Base-by-base conservation (phyloP, 2,888 invertebrate species). In the Perithous albicinctus region DNA sequence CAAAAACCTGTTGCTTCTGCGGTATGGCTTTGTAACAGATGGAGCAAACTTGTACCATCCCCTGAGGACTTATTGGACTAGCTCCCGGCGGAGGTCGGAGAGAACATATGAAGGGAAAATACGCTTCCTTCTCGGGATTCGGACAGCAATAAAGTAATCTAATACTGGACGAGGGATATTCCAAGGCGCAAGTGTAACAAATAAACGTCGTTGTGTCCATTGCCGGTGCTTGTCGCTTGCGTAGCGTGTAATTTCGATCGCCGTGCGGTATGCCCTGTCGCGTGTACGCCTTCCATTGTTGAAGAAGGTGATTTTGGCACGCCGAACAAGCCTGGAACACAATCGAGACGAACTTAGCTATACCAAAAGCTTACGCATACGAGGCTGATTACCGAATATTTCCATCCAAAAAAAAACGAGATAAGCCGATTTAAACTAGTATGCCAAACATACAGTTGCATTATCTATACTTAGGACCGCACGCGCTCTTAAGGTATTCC, bases 31-130 rank as follows among this genome's bases (percentile, higher is more conserved):
- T 97, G 93, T 97, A 96, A 94, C 98, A 98, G 87, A 96, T 95
- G 88, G 96, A 96, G 93, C 97, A 97, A 89, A 98, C 97, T 94
- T 97, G 96, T 86, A 97, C 97, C 96, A 97, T 96, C 87, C 96
- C 98, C 94, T 97, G 97, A 79, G 97, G 96, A 93, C 97, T 97
- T 88, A 98, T 96, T 46, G 98, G 97, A 93, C 97, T 96, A 89
- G 98, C 97, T 88, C 97, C 97, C 70, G 96, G 95, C 85, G 96
- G 97, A 79, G 97, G 95, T 93, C 96, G 96, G 89, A 97, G 93
- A 87, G 95, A 95, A 90, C 96, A 96, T 80, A 98, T 96, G 93
- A 97, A 97, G 12, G 98, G 97, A 93, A 97, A 98, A 93, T 96
- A 98, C 70, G 98, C 97, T 93, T 98, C 98, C 78, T 96, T 94